Conservation (phyloP, 2,113 vertebrate species). For the Lepisosteus osseus region DNA sequence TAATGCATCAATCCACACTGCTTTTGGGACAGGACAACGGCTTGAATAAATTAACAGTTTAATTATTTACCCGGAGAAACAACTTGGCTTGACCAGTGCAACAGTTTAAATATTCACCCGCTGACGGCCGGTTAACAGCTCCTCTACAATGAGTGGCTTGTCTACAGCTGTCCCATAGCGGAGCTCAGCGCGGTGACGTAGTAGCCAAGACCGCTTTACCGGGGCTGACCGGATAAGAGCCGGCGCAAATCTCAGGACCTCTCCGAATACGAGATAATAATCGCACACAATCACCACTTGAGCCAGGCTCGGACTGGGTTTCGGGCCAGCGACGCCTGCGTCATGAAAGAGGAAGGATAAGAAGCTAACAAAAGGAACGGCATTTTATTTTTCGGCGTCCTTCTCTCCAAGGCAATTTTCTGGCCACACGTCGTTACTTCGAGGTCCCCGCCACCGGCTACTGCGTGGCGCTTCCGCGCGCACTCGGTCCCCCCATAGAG, state of each 20-base stretch:
- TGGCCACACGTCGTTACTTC: neutral
- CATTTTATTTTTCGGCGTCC: too few relatives aligned
- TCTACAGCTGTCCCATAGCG: conserved; percentile 41
- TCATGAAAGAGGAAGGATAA: too few relatives aligned
- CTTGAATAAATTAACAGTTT: conserved; percentile 15
- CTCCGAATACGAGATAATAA: neutral
- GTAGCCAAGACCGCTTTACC: conserved; percentile 15
- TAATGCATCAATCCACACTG: neutral
- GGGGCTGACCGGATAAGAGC: conserved; percentile 24
- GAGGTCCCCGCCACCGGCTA: neutral
- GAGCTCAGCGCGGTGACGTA: conserved; percentile 61
- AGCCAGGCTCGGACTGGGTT: too few relatives aligned
- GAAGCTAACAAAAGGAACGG: too few relatives aligned
- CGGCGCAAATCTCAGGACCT: conserved; percentile 14
- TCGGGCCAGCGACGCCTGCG: too few relatives aligned
- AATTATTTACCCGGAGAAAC: conserved; percentile 32
- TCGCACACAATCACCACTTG: too few relatives aligned
- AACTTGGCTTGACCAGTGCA: neutral
- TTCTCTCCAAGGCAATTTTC: neutral
- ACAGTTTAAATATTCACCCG: conserved; percentile 34
- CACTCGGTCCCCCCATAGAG: neutral
- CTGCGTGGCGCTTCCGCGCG: conserved; percentile 1
- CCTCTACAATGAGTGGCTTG: conserved; percentile 13
- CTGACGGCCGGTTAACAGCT: conserved; percentile 9
- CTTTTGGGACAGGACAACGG: neutral